Conservation (phyloP, 2,113 vertebrate species). For the Protobothrops mucrosquamatus region DNA sequence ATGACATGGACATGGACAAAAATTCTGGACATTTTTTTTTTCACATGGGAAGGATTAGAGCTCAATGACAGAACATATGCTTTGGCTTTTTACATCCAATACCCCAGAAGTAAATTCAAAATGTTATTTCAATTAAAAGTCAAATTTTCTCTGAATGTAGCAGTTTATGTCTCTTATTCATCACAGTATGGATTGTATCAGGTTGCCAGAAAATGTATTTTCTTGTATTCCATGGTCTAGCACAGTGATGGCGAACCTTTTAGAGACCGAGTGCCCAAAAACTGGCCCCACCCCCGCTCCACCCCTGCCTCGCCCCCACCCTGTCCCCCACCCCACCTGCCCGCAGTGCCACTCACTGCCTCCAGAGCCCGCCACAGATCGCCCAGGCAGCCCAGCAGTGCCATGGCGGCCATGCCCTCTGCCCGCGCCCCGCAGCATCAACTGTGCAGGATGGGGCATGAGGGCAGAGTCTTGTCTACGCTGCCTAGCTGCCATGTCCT, state of each 20-base stretch:
- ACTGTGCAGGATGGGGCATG: too few relatives aligned
- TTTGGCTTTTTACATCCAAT: neutral
- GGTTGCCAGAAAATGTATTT: neutral
- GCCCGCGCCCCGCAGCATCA: too few relatives aligned
- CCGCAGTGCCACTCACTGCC: too few relatives aligned
- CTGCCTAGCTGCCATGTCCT: too few relatives aligned
- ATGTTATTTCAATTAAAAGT: neutral
- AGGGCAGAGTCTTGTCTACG: too few relatives aligned
- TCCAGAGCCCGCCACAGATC: too few relatives aligned
- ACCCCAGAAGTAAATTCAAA: neutral
- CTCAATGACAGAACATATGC: neutral
- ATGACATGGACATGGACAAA: neutral
- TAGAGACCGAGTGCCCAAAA: too few relatives aligned
- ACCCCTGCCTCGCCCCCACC: too few relatives aligned
- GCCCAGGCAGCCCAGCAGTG: too few relatives aligned
- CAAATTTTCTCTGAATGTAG: neutral
- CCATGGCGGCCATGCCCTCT: too few relatives aligned
- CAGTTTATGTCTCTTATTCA: conserved; percentile 2
- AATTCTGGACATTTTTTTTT: neutral
- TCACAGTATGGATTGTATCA: neutral
- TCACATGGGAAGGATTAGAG: neutral
- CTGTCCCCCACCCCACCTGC: too few relatives aligned
- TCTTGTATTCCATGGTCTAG: neutral
- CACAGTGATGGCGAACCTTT: neutral
- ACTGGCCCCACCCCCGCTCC: too few relatives aligned